phyloP scores from a whole-genome alignment of 2,113 vertebrate species.

The Macaca mulatta region DNA sequence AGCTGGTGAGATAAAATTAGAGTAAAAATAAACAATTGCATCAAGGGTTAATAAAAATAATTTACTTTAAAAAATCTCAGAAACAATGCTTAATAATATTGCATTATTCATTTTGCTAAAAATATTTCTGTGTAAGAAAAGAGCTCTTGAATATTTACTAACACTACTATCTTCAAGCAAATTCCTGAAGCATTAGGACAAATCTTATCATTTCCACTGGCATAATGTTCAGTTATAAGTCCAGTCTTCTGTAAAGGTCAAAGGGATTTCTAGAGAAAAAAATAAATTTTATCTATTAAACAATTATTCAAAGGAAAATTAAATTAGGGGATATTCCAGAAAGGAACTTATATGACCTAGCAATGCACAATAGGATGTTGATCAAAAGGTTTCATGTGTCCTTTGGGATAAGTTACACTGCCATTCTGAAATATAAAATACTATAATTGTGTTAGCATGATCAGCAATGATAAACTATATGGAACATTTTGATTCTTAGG shows the following conservation, averaged over 20 bases:
- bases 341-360: conserved; percentile 45
- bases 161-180: background rate
- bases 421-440: conserved; percentile 55
- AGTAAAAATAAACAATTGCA: background rate
- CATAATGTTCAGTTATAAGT: conserved; percentile 30
- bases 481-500: background rate
- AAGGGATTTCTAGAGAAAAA: conserved; percentile 43
- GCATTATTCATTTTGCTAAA: conserved; percentile 4
- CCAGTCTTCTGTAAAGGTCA: conserved; percentile 53
- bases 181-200: conserved; percentile 54
- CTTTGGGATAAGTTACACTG: conserved; percentile 30
- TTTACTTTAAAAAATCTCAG: background rate
- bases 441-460: conserved; percentile 50
- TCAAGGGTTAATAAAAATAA: background rate
- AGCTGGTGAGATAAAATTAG: background rate
- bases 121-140: background rate
- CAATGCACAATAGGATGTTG: background rate
- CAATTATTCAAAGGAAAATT: conserved; percentile 71
- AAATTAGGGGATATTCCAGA: conserved; percentile 59
- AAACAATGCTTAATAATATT: background rate
- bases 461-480: conserved; percentile 30
- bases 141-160: conserved; percentile 34
- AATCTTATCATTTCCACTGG: conserved; percentile 45
- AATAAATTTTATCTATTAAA: conserved; percentile 64
- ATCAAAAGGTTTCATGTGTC: conserved; percentile 51